Conservation (phyloP, 2,113 vertebrate species). For the Pithys albifrons region DNA sequence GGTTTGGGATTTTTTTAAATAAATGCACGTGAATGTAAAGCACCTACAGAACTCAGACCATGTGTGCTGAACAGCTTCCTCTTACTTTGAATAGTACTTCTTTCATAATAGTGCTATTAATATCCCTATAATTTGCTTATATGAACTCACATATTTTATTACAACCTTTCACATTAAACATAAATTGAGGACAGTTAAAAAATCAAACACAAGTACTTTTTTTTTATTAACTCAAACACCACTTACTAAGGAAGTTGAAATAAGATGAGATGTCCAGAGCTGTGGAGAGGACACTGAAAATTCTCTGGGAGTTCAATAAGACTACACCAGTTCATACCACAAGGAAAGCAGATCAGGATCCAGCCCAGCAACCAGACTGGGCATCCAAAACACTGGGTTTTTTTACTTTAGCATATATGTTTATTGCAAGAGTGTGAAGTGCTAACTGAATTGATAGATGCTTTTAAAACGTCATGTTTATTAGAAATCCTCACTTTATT, state of each 20-base stretch:
- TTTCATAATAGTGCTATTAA: not conserved
- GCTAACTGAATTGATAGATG: not conserved
- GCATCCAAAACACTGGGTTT: not conserved
- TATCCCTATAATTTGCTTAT: not conserved
- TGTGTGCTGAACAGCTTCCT: not conserved
- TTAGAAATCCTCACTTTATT: not conserved
- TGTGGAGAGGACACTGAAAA: not conserved
- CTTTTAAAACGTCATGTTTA: not conserved
- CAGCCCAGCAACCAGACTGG: not conserved
- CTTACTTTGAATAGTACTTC: not conserved
- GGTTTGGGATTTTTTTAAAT: not conserved
- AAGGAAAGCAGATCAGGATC: not conserved
- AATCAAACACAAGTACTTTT: not conserved
- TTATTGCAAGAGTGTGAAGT: not conserved
- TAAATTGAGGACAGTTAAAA: not conserved
- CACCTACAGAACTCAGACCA: not conserved
- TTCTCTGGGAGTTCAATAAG: not conserved
- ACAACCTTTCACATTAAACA: not conserved
- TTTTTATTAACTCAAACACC: not conserved
- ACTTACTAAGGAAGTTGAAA: not conserved
- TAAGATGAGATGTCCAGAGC: not conserved
- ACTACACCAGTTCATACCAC: not conserved
- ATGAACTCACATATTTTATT: not conserved
- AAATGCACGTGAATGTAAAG: not conserved
- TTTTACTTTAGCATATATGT: fast-evolving